These are phyloP conservation scores for Caenorhabditis sp. DNA, from an alignment of 2,888 invertebrate genomes.

Conservation along the genomic window DNA sequence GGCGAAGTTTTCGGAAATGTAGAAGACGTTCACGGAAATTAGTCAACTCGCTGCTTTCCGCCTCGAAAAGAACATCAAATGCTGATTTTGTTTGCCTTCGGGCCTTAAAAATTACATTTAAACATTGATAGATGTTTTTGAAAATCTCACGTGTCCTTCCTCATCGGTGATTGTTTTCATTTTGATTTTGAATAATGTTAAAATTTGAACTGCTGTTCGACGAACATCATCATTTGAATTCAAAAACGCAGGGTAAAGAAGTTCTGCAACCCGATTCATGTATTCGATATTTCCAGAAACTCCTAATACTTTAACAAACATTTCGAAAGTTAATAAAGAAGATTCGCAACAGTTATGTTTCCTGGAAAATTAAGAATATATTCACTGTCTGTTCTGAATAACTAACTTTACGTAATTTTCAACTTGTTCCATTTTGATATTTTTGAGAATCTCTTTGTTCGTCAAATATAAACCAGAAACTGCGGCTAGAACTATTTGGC, in stretches of 20 bases:
- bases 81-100: slow-evolving; percentile 12
- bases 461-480: slow-evolving; percentile 25
- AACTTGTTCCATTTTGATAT: slow-evolving; percentile 15
- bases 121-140: neutral
- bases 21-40: slow-evolving; percentile 83
- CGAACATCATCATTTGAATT: slow-evolving; percentile 38
- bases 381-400: neutral
- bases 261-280: slow-evolving; percentile 25
- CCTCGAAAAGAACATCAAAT: slow-evolving; percentile 71
- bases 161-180: slow-evolving; percentile 31
- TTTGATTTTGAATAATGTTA: slow-evolving; percentile 40
- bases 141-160: slow-evolving; percentile 16
- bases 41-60: slow-evolving; percentile 81
- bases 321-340: slow-evolving; percentile 29
- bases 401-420: slow-evolving; percentile 24
- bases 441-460: slow-evolving; percentile 13
- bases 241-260: slow-evolving; percentile 32
- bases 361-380: slow-evolving; percentile 8
- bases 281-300: slow-evolving; percentile 21
- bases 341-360: slow-evolving; percentile 33
- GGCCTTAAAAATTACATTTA: slow-evolving; percentile 1
- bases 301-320: slow-evolving; percentile 29
- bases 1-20: slow-evolving; percentile 70
- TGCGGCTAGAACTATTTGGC: slow-evolving; percentile 19
- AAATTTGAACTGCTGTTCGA: slow-evolving; percentile 44